Evolutionary conservation across 2,888 invertebrate genomes (phyloP).

Genomic region (Dysmachus trigonus): DNA sequence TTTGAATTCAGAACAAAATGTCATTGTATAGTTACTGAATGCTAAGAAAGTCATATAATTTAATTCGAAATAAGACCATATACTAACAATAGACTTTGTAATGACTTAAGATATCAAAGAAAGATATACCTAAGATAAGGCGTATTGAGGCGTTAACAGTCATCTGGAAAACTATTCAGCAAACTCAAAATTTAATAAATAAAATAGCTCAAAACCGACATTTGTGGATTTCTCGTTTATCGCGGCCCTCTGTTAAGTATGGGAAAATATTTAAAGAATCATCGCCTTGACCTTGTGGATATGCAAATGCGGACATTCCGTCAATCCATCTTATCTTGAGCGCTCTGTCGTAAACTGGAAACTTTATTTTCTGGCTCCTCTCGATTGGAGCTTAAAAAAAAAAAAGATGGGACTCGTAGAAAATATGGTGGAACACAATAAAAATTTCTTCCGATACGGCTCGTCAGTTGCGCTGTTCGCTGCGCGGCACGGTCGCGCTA

Average conservation of each 20-base stretch:
- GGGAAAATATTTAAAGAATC: conserved; percentile 29
- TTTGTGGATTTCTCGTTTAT: not conserved
- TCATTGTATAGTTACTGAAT: too few relatives aligned
- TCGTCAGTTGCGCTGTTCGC: not conserved
- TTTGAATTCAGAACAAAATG: too few relatives aligned
- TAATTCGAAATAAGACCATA: too few relatives aligned
- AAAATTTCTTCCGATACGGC: conserved; percentile 31
- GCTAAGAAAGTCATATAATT: too few relatives aligned
- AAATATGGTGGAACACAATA: not conserved
- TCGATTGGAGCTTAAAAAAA: not conserved
- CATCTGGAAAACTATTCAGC: not conserved
- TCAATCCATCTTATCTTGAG: conserved; percentile 23
- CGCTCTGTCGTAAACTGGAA: conserved; percentile 15
- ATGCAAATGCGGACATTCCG: conserved; percentile 23
- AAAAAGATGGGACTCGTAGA: not conserved
- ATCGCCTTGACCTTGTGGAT: conserved; percentile 34
- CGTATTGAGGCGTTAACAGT: too few relatives aligned
- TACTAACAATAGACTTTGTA: too few relatives aligned
- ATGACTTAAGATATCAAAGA: too few relatives aligned
- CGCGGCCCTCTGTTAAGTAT: not conserved
- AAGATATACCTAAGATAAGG: too few relatives aligned
- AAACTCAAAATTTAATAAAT: not conserved
- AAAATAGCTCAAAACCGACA: not conserved
- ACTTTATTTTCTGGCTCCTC: conserved; percentile 22
- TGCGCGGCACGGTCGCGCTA: not conserved